These are phyloP conservation scores for Australoheros scitulus DNA, from an alignment of 2,113 vertebrate species.

Conservation along the genomic window DNA sequence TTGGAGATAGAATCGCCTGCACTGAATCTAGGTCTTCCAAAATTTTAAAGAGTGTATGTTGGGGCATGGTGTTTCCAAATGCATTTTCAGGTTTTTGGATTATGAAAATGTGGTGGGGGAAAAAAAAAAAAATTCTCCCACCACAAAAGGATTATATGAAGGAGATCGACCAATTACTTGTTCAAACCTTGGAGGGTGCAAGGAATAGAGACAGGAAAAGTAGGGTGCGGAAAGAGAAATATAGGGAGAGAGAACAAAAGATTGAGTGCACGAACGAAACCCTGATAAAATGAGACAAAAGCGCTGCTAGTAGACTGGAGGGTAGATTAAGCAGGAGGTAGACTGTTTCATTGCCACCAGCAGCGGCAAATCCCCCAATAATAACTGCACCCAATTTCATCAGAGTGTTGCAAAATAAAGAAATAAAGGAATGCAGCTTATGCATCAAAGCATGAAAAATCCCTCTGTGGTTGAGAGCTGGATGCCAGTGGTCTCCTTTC, in stretches of 20 bases:
- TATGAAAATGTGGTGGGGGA: neutral
- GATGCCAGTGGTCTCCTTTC: conserved; percentile 62
- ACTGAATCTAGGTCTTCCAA: neutral
- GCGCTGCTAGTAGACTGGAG: conserved; percentile 35
- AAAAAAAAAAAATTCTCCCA: conserved; percentile 20
- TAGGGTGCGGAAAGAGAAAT: conserved; percentile 1
- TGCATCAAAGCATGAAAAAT: conserved; percentile 72
- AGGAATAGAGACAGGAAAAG: conserved; percentile 17
- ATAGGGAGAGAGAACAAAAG: neutral
- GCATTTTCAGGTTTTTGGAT: conserved; percentile 17
- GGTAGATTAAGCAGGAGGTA: conserved; percentile 66
- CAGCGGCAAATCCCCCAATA: conserved; percentile 72
- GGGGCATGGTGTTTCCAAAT: conserved; percentile 13
- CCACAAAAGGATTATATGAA: conserved; percentile 46
- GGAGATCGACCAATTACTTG: conserved; percentile 54
- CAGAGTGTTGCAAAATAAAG: conserved; percentile 66
- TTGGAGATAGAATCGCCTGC: neutral
- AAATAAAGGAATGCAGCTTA: conserved; percentile 63
- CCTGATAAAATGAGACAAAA: conserved; percentile 55
- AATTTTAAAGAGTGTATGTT: neutral
- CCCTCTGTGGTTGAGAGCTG: conserved; percentile 66
- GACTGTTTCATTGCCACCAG: conserved; percentile 61
- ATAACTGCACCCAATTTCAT: conserved; percentile 71
- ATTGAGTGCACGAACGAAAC: conserved; percentile 9
- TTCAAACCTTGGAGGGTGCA: conserved; percentile 55